Percentiles rank a stretch among this genome's conserved stretches.
These are phyloP conservation scores for Hirtodrosophila confusa DNA, from an alignment of 2,888 invertebrate species.

Conservation along the genomic window DNA sequence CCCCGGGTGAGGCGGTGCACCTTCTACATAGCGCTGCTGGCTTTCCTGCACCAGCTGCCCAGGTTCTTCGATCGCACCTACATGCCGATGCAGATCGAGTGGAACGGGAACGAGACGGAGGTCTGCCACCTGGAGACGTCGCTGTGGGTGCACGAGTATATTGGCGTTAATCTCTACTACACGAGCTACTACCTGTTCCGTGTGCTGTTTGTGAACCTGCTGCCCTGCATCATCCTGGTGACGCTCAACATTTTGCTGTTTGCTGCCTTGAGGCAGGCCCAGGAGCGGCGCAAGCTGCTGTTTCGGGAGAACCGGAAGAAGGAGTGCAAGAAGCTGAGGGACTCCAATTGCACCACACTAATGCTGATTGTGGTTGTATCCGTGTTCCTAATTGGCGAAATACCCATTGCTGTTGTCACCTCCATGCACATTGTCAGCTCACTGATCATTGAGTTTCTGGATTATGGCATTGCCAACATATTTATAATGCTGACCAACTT, in stretches of 20 bases:
- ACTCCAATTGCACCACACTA: conserved; percentile 92
- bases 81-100: conserved; percentile 87
- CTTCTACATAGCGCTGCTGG: conserved; percentile 90
- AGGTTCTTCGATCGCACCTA: conserved; percentile 91
- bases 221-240: conserved; percentile 95
- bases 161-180: conserved; percentile 91
- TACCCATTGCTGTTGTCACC: conserved; percentile 93
- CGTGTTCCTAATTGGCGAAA: conserved; percentile 92
- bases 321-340: conserved; percentile 90
- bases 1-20: conserved; percentile 92
- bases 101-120: conserved; percentile 88
- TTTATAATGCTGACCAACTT: conserved; percentile 94
- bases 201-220: conserved; percentile 94
- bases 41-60: conserved; percentile 92
- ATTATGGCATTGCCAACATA: conserved; percentile 91
- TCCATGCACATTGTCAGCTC: conserved; percentile 92
- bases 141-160: conserved; percentile 88
- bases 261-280: conserved; percentile 93
- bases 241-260: conserved; percentile 95
- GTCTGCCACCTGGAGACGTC: conserved; percentile 88
- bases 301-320: conserved; percentile 91
- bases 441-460: conserved; percentile 88
- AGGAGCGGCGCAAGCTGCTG: conserved; percentile 90
- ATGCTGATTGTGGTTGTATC: conserved; percentile 95
- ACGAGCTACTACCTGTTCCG: conserved; percentile 93